phyloP scores from a whole-genome alignment of 1,140 invertebrate genomes.

The Scaptodrosophila lebanonensis region DNA sequence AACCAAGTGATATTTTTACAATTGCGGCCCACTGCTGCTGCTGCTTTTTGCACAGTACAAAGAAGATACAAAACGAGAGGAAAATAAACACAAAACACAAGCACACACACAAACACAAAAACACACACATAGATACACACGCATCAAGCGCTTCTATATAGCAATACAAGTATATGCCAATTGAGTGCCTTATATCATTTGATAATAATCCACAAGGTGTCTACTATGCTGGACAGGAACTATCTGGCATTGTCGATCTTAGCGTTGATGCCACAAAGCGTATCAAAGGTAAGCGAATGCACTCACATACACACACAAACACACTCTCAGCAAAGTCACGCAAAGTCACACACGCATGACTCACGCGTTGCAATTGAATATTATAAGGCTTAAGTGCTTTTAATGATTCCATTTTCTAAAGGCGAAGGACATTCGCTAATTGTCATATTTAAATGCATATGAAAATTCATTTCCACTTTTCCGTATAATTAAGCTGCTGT shows the following conservation, averaged over 20 bases:
- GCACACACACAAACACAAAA: constrained; percentile 11
- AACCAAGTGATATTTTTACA: constrained; percentile 57
- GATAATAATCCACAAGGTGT: constrained; percentile 79
- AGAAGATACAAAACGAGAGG: constrained; percentile 2
- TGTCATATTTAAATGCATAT: constrained; percentile 42
- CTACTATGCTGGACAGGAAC: constrained; percentile 79
- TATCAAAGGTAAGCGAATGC: constrained; percentile 62
- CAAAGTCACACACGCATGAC: constrained; percentile 36
- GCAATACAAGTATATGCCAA: constrained; percentile 77
- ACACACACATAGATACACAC: constrained; percentile 11
- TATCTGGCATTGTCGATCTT: constrained; percentile 78
- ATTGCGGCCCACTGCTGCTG: too few relatives aligned
- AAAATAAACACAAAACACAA: constrained; percentile 5
- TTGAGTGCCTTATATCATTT: constrained; percentile 79
- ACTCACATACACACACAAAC: background rate
- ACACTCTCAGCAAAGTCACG: too few relatives aligned
- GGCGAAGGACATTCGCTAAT: constrained; percentile 40
- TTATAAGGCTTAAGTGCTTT: constrained; percentile 22
- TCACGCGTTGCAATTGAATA: constrained; percentile 54
- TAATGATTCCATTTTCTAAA: constrained; percentile 19
- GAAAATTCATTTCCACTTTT: constrained; percentile 1
- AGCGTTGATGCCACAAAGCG: constrained; percentile 71
- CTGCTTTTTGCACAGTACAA: constrained; percentile 60
- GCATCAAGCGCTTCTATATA: constrained; percentile 45
- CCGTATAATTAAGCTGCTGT: constrained; percentile 24